phyloP scores from a whole-genome alignment of 2,797 vertebrate species.

The Betta splendens region DNA sequence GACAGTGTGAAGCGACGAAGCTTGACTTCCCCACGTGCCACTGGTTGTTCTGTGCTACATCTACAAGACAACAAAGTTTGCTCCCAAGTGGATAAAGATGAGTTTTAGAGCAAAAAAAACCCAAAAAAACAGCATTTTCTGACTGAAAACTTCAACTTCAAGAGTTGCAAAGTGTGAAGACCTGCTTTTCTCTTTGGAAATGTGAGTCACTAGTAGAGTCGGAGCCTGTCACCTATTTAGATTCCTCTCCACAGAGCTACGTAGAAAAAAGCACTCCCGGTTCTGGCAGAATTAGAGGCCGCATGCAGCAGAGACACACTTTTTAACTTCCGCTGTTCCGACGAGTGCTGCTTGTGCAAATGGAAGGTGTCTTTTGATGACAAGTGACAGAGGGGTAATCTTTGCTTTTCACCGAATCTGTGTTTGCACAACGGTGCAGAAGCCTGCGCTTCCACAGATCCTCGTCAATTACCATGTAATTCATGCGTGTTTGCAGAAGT shows the following conservation, averaged over 20 bases:
- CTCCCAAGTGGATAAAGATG: slow-evolving; percentile 31
- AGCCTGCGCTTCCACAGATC: background rate
- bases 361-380: slow-evolving; percentile 31
- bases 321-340: slow-evolving; percentile 15
- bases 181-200: slow-evolving; percentile 21
- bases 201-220: slow-evolving; percentile 17
- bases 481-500: slow-evolving; percentile 4
- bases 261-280: slow-evolving; percentile 10
- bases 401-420: slow-evolving; percentile 11
- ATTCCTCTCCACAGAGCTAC: background rate
- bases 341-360: slow-evolving; percentile 31
- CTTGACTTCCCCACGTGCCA: background rate
- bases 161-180: slow-evolving; percentile 2
- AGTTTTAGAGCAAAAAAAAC: slow-evolving; percentile 17
- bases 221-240: slow-evolving; percentile 34
- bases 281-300: slow-evolving; percentile 30
- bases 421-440: slow-evolving; percentile 4
- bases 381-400: slow-evolving; percentile 15
- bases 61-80: slow-evolving; percentile 36
- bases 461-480: background rate
- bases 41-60: slow-evolving; percentile 15
- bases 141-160: slow-evolving; percentile 31
- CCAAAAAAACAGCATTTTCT: slow-evolving; percentile 3
- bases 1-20: slow-evolving; percentile 1
- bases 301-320: slow-evolving; percentile 1